Percentiles rank a stretch among this genome's conserved stretches.
phyloP scores from a whole-genome alignment of 2,888 invertebrate genomes.

The Lingula anatina region DNA sequence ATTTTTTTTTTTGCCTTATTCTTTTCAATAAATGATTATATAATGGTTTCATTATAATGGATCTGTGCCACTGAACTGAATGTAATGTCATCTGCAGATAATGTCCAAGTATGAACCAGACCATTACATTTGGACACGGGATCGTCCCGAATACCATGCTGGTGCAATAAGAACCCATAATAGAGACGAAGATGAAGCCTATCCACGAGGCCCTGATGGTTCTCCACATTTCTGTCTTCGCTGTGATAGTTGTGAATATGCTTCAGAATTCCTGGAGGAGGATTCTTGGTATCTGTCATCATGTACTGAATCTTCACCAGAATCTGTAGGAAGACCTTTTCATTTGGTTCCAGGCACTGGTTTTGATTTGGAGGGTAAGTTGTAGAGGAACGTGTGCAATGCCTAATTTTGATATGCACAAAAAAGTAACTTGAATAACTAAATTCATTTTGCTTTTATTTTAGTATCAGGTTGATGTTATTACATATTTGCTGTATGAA shows the following conservation, averaged over 20 bases:
- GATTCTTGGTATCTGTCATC: conserved; percentile 35
- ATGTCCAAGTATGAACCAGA: conserved; percentile 44
- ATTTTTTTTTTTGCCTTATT: neutral
- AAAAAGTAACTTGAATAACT: too few species aligned
- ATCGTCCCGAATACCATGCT: conserved; percentile 40
- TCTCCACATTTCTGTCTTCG: conserved; percentile 26
- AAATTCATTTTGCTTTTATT: too few species aligned
- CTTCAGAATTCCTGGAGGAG: conserved; percentile 34
- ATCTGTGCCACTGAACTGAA: too few species aligned
- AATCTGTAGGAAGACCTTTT: neutral
- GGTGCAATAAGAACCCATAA: conserved; percentile 44
- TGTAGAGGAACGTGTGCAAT: too few species aligned
- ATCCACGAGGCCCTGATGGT: conserved; percentile 39
- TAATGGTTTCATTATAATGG: too few species aligned
- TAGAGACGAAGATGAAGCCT: conserved; percentile 34
- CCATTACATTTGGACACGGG: conserved; percentile 41
- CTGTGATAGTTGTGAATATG: conserved; percentile 32
- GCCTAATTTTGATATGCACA: too few species aligned
- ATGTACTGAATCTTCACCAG: conserved; percentile 3
- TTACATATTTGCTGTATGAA: too few species aligned
- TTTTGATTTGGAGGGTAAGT: conserved; percentile 1
- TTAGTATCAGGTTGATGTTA: too few species aligned
- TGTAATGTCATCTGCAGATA: conserved; percentile 24
- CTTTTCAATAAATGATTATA: too few species aligned
- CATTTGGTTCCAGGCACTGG: neutral